Evolutionary conservation across 2,113 vertebrate species (phyloP).

Genomic region (Ia io): DNA sequence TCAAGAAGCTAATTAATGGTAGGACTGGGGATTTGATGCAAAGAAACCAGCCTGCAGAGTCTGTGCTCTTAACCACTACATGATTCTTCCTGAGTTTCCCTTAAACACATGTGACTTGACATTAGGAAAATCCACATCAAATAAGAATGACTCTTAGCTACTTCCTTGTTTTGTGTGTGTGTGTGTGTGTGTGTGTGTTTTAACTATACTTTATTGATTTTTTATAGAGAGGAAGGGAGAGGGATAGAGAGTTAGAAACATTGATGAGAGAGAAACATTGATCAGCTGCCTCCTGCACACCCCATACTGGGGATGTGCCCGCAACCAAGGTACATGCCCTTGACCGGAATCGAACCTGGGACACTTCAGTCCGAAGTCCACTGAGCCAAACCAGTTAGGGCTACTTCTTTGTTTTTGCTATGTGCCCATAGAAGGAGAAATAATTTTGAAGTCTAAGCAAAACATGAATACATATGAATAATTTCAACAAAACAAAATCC

Average conservation of each 20-base stretch:
- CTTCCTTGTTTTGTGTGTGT: not conserved
- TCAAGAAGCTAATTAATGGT: not conserved
- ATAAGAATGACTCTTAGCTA: not conserved
- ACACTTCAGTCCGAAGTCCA: too few relatives aligned
- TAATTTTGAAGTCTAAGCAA: not conserved
- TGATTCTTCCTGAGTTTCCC: not conserved
- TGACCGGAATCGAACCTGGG: too few relatives aligned
- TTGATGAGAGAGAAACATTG: too few relatives aligned
- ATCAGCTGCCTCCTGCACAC: too few relatives aligned
- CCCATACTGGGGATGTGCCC: too few relatives aligned
- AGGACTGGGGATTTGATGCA: not conserved
- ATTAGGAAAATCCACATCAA: not conserved
- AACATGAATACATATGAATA: not conserved
- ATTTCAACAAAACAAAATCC: not conserved
- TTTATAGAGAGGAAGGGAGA: too few relatives aligned
- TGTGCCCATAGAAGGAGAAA: not conserved
- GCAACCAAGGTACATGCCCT: too few relatives aligned
- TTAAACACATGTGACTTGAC: not conserved
- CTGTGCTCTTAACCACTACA: not conserved
- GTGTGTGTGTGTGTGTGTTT: too few relatives aligned
- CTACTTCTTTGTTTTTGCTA: not conserved
- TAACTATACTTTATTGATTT: too few relatives aligned
- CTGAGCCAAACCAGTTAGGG: not conserved
- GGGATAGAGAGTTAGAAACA: too few relatives aligned
- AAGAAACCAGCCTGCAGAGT: not conserved